Evolutionary conservation across 2,888 invertebrate species (phyloP).

Genomic region (Theretra japonica): DNA sequence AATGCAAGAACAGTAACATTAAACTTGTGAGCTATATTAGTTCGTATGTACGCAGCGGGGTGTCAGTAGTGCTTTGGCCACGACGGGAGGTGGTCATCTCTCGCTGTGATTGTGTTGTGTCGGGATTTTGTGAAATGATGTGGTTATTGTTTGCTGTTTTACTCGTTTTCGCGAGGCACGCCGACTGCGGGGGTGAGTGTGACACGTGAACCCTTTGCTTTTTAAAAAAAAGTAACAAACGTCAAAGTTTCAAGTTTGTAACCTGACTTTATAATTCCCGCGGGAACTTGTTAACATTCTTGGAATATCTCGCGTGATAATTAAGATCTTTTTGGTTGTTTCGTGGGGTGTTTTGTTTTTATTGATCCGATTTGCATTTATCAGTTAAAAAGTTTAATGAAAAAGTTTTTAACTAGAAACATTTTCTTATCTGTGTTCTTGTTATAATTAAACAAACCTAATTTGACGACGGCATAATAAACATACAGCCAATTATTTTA

Average conservation of each 20-base stretch:
- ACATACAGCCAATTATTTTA: constrained; percentile 19
- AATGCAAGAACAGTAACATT: constrained; percentile 52
- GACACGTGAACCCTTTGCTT: background rate
- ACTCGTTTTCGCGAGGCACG: constrained; percentile 62
- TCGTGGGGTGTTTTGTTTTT: background rate
- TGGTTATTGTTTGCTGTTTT: constrained; percentile 67
- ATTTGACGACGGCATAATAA: background rate
- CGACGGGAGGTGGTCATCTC: constrained; percentile 57
- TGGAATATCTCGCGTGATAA: background rate
- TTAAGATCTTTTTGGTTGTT: background rate
- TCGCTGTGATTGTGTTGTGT: constrained; percentile 60
- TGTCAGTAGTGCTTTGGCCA: constrained; percentile 65
- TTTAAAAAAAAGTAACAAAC: background rate
- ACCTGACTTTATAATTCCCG: constrained; percentile 22
- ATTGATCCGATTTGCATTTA: background rate
- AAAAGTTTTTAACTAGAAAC: background rate
- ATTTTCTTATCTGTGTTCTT: background rate
- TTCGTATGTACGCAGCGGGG: constrained; percentile 55
- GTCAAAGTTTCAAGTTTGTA: background rate
- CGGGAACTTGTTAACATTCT: constrained; percentile 20
- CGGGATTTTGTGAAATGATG: constrained; percentile 73
- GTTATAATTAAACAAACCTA: background rate
- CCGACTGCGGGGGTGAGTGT: constrained; percentile 68
- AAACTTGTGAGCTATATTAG: constrained; percentile 65
- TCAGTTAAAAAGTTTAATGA: background rate